Conservation (phyloP, 1,140 invertebrate species). For the Babylonia areolata region DNA sequence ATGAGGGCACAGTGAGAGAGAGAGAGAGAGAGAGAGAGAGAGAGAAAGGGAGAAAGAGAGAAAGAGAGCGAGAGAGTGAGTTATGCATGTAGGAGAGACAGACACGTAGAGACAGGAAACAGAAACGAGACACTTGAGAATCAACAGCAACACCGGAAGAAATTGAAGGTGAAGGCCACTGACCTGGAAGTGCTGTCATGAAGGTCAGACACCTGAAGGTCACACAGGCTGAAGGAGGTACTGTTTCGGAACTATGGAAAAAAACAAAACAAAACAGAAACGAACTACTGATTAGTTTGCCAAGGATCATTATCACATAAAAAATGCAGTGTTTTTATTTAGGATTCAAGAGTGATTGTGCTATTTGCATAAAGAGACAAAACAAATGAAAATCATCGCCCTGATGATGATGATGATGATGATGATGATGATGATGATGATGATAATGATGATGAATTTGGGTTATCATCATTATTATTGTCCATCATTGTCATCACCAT, state of each 20-base stretch:
- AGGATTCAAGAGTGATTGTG: too few species aligned
- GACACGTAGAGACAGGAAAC: not conserved
- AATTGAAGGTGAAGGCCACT: not conserved
- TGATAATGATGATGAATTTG: too few species aligned
- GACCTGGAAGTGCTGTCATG: conserved; percentile 50
- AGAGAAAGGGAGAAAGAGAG: not conserved
- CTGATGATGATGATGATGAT: too few species aligned
- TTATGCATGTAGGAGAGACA: not conserved
- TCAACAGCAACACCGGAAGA: not conserved
- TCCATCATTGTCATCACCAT: too few species aligned
- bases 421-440: too few species aligned
- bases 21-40: not conserved
- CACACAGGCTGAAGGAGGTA: conserved; percentile 51
- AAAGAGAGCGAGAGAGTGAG: not conserved
- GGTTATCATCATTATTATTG: too few species aligned
- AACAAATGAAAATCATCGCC: too few species aligned
- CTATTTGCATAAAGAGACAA: too few species aligned
- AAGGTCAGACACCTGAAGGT: conserved; percentile 46
- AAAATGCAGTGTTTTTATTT: too few species aligned
- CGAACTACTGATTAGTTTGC: too few species aligned
- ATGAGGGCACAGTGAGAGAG: not conserved
- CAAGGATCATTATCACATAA: too few species aligned
- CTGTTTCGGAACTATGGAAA: conserved; percentile 49
- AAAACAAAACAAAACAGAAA: not conserved
- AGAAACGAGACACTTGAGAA: too few species aligned